Percentiles rank a stretch among this genome's conserved stretches.
These are phyloP conservation scores for Equus quagga DNA, from an alignment of 2,113 vertebrate species.

Conservation along the genomic window DNA sequence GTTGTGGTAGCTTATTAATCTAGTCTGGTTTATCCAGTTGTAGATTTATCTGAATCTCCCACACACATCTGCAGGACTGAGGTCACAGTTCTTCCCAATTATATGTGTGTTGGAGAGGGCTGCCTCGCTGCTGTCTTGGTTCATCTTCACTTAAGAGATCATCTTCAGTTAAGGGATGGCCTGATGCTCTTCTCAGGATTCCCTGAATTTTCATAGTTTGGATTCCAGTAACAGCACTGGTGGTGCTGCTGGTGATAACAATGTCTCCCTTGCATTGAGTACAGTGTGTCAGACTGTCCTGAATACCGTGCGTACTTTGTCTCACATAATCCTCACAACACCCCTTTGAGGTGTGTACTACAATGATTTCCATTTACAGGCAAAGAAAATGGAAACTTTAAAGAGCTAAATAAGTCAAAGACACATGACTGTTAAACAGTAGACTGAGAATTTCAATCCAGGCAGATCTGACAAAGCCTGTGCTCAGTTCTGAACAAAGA, in stretches of 20 bases:
- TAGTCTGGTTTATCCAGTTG: background rate
- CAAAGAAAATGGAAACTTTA: background rate
- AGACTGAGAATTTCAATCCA: background rate
- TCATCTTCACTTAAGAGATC: background rate
- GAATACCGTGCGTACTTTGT: rapidly evolving
- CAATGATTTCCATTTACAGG: background rate
- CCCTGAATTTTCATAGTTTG: background rate
- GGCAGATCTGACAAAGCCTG: background rate
- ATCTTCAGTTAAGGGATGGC: background rate
- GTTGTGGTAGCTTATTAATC: background rate
- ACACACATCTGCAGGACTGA: background rate
- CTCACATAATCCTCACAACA: too few species aligned
- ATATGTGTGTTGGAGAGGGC: background rate
- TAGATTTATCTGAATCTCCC: background rate
- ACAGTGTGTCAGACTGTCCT: background rate
- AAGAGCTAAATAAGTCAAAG: background rate
- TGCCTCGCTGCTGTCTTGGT: background rate
- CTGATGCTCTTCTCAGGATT: background rate
- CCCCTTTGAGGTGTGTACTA: background rate
- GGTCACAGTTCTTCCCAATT: background rate
- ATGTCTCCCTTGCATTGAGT: background rate
- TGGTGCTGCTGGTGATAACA: background rate
- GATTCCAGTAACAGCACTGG: background rate
- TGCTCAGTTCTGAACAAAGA: background rate
- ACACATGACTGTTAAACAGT: background rate